phyloP scores from a whole-genome alignment of 2,888 invertebrate genomes.

The Metopia argyrocephala region DNA sequence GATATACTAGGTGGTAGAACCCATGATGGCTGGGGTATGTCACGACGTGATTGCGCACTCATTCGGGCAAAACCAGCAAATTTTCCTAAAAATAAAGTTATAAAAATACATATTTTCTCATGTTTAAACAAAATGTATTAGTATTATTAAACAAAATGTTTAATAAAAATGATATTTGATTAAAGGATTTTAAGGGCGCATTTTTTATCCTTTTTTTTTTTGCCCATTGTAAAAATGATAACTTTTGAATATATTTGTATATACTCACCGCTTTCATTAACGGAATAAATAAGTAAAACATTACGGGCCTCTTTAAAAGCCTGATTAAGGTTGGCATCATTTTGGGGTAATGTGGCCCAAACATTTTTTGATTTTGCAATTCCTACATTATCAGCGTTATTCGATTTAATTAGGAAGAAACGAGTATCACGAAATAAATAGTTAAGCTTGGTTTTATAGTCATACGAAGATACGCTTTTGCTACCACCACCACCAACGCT shows the following conservation, averaged over 20 bases:
- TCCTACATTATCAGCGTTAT: slow-evolving; percentile 97
- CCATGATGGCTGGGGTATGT: slow-evolving; percentile 95
- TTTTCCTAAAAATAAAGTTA: slow-evolving; percentile 80
- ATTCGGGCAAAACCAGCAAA: slow-evolving; percentile 96
- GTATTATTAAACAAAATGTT: no score
- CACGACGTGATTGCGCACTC: slow-evolving; percentile 91
- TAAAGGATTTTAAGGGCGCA: no score
- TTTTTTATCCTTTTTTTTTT: background rate
- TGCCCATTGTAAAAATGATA: background rate
- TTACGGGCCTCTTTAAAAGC: slow-evolving; percentile 95
- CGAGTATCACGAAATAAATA: slow-evolving; percentile 96
- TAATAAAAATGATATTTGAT: no score
- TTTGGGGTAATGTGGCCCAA: slow-evolving; percentile 98
- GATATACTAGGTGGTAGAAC: slow-evolving; percentile 95
- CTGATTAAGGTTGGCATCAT: slow-evolving; percentile 96
- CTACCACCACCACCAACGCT: slow-evolving; percentile 65
- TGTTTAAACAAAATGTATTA: background rate
- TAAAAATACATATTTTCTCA: background rate
- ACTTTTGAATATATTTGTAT: background rate
- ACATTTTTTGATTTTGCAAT: slow-evolving; percentile 96
- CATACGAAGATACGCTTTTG: slow-evolving; percentile 80
- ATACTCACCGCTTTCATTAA: slow-evolving; percentile 91
- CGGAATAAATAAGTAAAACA: slow-evolving; percentile 96
- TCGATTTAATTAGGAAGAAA: slow-evolving; percentile 98
- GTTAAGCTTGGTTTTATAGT: slow-evolving; percentile 92